Conservation (phyloP, 2,888 invertebrate species). For the Lycaena phlaeas region DNA sequence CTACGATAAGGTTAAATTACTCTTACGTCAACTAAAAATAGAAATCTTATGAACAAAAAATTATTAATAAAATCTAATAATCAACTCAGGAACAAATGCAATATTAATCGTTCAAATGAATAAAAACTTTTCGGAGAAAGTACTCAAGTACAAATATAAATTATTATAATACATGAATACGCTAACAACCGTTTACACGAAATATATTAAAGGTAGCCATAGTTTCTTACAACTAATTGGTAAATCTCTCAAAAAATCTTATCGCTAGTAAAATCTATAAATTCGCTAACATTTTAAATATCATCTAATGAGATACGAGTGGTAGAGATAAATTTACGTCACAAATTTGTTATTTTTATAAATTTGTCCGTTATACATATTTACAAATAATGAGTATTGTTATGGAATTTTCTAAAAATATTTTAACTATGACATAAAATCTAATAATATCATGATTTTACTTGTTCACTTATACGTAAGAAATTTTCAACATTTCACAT, state of each 20-base stretch:
- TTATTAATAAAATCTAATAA: constrained; percentile 66
- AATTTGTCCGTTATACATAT: constrained; percentile 44
- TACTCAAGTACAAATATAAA: constrained; percentile 54
- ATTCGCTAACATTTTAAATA: constrained; percentile 70
- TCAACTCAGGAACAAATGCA: constrained; percentile 74
- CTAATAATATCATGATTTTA: constrained; percentile 2
- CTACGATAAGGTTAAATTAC: constrained; percentile 53
- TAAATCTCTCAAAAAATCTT: constrained; percentile 65
- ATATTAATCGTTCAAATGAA: constrained; percentile 66
- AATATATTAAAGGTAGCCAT: constrained; percentile 61
- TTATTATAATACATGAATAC: constrained; percentile 65
- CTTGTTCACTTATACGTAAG: constrained; percentile 7
- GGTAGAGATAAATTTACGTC: constrained; percentile 62
- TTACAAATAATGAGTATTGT: constrained; percentile 68
- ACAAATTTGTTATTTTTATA: constrained; percentile 41
- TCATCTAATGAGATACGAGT: constrained; percentile 72
- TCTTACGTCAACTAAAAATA: constrained; percentile 49
- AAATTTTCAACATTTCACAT: constrained; percentile 10
- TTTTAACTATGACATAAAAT: constrained; percentile 12
- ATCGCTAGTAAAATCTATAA: constrained; percentile 59
- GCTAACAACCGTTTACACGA: constrained; percentile 66
- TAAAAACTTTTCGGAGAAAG: constrained; percentile 51
- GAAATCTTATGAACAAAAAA: constrained; percentile 51
- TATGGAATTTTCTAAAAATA: constrained; percentile 19
- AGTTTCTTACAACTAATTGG: constrained; percentile 65